phyloP scores from a whole-genome alignment of 2,797 vertebrate genomes.

The Neoniphon sammara region DNA sequence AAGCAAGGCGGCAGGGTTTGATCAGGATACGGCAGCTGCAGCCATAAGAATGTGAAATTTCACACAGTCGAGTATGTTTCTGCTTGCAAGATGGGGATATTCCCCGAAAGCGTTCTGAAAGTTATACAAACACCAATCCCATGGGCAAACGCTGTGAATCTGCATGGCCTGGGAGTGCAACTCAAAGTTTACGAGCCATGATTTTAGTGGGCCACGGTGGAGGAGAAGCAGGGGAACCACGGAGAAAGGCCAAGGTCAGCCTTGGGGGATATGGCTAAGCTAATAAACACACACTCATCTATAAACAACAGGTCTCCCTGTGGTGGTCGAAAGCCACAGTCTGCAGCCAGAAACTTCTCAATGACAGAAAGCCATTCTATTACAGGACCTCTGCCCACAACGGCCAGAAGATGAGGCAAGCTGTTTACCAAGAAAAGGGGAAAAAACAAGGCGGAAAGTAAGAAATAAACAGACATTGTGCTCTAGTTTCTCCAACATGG shows the following conservation, averaged over 20 bases:
- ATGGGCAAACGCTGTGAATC: slow-evolving; percentile 47
- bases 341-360: slow-evolving; percentile 59
- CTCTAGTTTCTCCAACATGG: slow-evolving; percentile 59
- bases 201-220: slow-evolving; percentile 55
- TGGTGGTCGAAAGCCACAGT: slow-evolving; percentile 46
- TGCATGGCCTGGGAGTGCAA: slow-evolving; percentile 47
- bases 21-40: slow-evolving; percentile 69
- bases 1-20: slow-evolving; percentile 55
- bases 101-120: slow-evolving; percentile 56
- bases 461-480: slow-evolving; percentile 63
- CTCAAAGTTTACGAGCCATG: slow-evolving; percentile 61
- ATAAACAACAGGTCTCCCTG: slow-evolving; percentile 74
- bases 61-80: slow-evolving; percentile 57
- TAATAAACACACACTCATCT: slow-evolving; percentile 75
- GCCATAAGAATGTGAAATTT: slow-evolving; percentile 65
- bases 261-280: slow-evolving; percentile 61
- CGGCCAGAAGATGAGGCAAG: slow-evolving; percentile 69
- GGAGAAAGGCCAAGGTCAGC: slow-evolving; percentile 59
- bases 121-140: slow-evolving; percentile 60
- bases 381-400: slow-evolving; percentile 56
- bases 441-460: slow-evolving; percentile 59
- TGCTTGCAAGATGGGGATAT: slow-evolving; percentile 58
- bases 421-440: slow-evolving; percentile 58
- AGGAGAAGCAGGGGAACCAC: slow-evolving; percentile 53
- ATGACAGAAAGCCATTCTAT: slow-evolving; percentile 69